Base-by-base conservation (phyloP, 2,113 vertebrate species). In the Pundamilia nyererei region DNA sequence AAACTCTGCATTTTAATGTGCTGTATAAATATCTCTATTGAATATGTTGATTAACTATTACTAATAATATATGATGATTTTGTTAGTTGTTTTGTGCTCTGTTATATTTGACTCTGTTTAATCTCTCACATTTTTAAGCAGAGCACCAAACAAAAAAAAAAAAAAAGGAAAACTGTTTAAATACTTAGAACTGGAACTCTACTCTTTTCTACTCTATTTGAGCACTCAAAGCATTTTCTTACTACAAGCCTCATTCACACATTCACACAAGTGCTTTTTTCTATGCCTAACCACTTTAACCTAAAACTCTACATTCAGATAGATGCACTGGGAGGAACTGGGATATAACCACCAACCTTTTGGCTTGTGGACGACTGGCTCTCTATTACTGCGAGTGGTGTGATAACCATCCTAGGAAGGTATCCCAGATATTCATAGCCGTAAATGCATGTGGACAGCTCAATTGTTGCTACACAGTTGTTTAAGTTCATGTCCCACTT, bases 341-440 rank as follows among this genome's bases (percentile, higher is more conserved):
- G 60, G 10, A 68, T 21, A 68, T 21, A 68, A 68, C 60, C 60
- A 68, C 19, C 60, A 65, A 21, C 33, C 33, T 38, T 47, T 29
- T 75, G 24, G 19, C 24, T 49, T 11, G 38, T 9, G 21, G 21
- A 14, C 10, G 0, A 65, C 11, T 68, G 1, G 31, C 51, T 33
- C 12, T 82, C 24, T 31, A 42, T 85, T 92, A 97, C 96, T 9
- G 96, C 97, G 17, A 97, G 96, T 7, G 95, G 96, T 3, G 96
- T 98, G 81, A 97, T 97, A 85, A 97, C 96, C 77, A 98, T 91
- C 80, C 96, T 95, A 7, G 97, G 95, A 79, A 96, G 97, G 14
- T 97, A 96, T 24, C 96, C 97, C 86, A 97, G 91, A 84, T 98
- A 98, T 87, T 97, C 97, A 60, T 97, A 97, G 56, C 93, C 96